A percentile compares a stretch with the other conserved stretches of the same genome.
phyloP scores from a whole-genome alignment of 2,888 invertebrate species.

The Philhelius pedissequus region DNA sequence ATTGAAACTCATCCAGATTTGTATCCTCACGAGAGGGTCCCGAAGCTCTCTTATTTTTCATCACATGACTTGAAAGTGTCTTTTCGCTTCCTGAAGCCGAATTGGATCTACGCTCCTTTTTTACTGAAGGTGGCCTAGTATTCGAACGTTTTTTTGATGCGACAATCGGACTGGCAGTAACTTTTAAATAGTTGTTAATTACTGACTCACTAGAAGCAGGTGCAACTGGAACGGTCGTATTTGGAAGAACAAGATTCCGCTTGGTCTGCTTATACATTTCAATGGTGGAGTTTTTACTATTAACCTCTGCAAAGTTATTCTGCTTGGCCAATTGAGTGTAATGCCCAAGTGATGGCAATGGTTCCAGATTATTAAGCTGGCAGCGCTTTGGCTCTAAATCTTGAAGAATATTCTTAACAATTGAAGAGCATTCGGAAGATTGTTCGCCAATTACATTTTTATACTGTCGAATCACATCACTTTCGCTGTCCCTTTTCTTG shows the following conservation, averaged over 20 bases:
- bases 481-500: conserved; percentile 19
- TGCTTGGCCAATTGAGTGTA: conserved; percentile 74
- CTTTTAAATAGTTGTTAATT: conserved; percentile 77
- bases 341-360: conserved; percentile 73
- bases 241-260: conserved; percentile 63
- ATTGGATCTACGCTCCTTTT: conserved; percentile 57
- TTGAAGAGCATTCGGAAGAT: conserved; percentile 70
- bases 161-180: conserved; percentile 71
- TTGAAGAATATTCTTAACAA: conserved; percentile 71
- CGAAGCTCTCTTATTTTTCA: conserved; percentile 70
- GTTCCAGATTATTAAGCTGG: conserved; percentile 73
- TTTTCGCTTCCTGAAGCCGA: conserved; percentile 53
- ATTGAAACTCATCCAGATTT: conserved; percentile 77
- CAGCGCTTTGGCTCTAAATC: conserved; percentile 64
- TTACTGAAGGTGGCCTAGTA: conserved; percentile 51
- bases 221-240: neutral
- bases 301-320: conserved; percentile 74
- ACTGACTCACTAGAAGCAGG: conserved; percentile 73
- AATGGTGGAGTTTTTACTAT: conserved; percentile 64
- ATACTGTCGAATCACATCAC: conserved; percentile 75
- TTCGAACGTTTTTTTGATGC: conserved; percentile 75
- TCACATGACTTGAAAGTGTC: neutral
- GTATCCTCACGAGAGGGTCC: conserved; percentile 74
- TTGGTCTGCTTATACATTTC: conserved; percentile 59
- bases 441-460: conserved; percentile 74